phyloP scores from a whole-genome alignment of 2,113 vertebrate species.

The Climacteris rufus region DNA sequence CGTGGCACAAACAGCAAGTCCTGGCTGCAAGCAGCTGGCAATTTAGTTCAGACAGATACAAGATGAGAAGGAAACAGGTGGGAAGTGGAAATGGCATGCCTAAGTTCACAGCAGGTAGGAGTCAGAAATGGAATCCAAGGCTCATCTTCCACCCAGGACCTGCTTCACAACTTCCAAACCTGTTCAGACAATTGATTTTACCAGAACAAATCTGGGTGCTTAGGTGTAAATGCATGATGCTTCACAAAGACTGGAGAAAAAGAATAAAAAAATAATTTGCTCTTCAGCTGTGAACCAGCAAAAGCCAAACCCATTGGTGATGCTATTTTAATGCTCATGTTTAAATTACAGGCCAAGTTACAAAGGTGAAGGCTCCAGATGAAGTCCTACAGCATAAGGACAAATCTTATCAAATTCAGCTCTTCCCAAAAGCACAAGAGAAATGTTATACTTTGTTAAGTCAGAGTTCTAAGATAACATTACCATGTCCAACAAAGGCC shows the following conservation, averaged over 20 bases:
- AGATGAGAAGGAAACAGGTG: constrained; percentile 42
- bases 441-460: neutral
- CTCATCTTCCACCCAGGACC: neutral
- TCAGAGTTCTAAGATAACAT: neutral
- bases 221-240: neutral
- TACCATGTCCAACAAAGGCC: neutral
- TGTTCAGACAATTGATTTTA: neutral
- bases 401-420: neutral
- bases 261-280: neutral
- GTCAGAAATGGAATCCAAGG: constrained; percentile 14
- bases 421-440: neutral
- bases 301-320: neutral
- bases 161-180: neutral
- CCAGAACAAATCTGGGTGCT: neutral
- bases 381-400: neutral
- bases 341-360: neutral
- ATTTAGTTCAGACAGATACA: neutral
- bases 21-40: neutral
- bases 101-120: constrained; percentile 9
- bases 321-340: neutral
- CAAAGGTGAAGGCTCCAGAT: neutral
- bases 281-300: neutral
- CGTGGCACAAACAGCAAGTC: neutral
- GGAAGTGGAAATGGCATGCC: neutral
- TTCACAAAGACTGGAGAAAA: neutral